Conservation (phyloP, 1,140 invertebrate genomes). For the Coelopa frigida region DNA sequence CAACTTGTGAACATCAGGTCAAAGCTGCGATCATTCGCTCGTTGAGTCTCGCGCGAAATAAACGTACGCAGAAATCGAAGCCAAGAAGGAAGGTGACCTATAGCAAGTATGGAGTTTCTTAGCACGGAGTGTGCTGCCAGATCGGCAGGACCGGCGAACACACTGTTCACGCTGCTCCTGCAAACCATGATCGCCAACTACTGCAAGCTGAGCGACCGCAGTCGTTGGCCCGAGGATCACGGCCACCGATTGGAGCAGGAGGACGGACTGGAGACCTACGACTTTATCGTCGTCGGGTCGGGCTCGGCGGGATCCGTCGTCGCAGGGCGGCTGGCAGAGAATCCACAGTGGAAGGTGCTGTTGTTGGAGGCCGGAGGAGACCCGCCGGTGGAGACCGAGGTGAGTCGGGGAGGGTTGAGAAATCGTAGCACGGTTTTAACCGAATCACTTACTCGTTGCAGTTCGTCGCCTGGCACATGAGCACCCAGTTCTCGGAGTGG, state of each 20-base stretch:
- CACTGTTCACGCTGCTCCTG: constrained; percentile 49
- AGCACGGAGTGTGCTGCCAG: constrained; percentile 37
- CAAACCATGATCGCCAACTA: constrained; percentile 50
- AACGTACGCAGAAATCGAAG: background rate
- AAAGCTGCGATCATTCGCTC: no score
- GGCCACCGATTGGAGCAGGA: constrained; percentile 37
- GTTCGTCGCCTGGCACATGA: constrained; percentile 41
- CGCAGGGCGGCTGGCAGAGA: constrained; percentile 48
- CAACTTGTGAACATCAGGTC: no score
- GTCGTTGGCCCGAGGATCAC: constrained; percentile 49
- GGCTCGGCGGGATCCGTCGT: constrained; percentile 55
- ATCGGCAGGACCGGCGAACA: constrained; percentile 44
- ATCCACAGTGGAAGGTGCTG: constrained; percentile 46
- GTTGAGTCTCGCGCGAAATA: no score
- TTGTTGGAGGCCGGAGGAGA: constrained; percentile 52
- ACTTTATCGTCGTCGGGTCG: constrained; percentile 49
- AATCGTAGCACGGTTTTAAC: no score
- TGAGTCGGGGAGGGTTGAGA: no score
- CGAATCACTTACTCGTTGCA: constrained; percentile 2
- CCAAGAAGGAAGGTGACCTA: background rate
- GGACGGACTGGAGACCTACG: constrained; percentile 27
- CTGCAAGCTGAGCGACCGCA: constrained; percentile 50
- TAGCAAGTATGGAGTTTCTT: constrained; percentile 31
- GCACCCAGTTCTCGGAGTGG: constrained; percentile 39
- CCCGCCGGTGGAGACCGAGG: constrained; percentile 45